A percentile compares a stretch with the other conserved stretches of the same genome.
Conservation (phyloP, 2,888 invertebrate genomes). For the Drosophila formosana region DNA sequence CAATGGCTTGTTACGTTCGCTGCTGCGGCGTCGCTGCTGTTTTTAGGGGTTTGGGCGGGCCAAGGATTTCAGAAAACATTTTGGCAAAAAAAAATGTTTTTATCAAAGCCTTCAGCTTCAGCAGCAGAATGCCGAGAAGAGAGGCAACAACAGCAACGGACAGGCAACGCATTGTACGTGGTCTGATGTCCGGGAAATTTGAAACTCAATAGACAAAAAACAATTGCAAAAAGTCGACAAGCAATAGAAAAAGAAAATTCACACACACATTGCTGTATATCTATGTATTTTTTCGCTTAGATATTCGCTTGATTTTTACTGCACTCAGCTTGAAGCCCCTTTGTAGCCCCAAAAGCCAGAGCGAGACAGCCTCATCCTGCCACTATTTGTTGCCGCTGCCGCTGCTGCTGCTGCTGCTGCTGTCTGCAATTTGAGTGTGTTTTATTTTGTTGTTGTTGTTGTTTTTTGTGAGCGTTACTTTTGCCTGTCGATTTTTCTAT, state of each 20-base stretch:
- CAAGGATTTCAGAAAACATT: conserved; percentile 78
- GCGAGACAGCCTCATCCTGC: conserved; percentile 6
- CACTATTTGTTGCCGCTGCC: not conserved
- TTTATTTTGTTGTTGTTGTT: too few species aligned
- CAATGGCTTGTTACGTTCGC: conserved; percentile 58
- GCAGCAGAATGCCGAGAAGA: conserved; percentile 35
- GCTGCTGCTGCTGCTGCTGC: conserved; percentile 49
- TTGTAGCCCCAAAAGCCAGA: conserved; percentile 14
- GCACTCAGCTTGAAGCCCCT: conserved; percentile 69
- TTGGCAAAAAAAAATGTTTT: conserved; percentile 73
- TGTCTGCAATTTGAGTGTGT: conserved; percentile 72
- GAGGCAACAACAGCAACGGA: conserved; percentile 25
- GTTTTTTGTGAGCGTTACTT: conserved; percentile 37
- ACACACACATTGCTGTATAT: conserved; percentile 30
- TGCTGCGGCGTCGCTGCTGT: conserved; percentile 14
- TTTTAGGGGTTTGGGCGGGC: not conserved
- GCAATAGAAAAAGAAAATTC: conserved; percentile 77
- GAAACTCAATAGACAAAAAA: conserved; percentile 78
- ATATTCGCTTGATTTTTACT: conserved; percentile 78
- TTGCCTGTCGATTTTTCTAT: conserved; percentile 59
- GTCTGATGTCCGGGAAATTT: conserved; percentile 72
- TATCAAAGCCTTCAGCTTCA: conserved; percentile 79
- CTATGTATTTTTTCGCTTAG: conserved; percentile 21
- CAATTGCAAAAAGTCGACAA: conserved; percentile 61
- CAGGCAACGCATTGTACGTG: conserved; percentile 62